Evolutionary conservation across 2,113 vertebrate genomes (phyloP).

Genomic region (Gobiocypris rarus): DNA sequence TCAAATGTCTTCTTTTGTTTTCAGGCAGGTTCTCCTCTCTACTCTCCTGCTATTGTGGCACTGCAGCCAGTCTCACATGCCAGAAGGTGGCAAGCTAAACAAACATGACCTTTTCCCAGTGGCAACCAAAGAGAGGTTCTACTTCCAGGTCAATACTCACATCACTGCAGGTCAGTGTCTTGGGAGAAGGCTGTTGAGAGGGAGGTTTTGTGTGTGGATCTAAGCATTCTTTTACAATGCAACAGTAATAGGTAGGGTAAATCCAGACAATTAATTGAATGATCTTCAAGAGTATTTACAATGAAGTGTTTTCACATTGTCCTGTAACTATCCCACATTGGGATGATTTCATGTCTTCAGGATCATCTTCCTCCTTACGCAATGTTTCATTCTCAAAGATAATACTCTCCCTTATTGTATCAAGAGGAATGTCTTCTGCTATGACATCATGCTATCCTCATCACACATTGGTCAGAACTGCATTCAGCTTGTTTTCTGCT

Average conservation of each 20-base stretch:
- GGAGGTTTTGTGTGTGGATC: neutral
- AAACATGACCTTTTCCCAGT: conserved; percentile 26
- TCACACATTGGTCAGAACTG: neutral
- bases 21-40: neutral
- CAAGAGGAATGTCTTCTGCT: neutral
- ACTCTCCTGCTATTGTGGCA: neutral
- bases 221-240: neutral
- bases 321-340: neutral
- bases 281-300: neutral
- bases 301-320: neutral
- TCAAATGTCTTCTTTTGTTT: conserved; percentile 15
- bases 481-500: conserved; percentile 30
- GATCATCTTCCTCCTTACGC: neutral
- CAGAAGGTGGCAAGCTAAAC: conserved; percentile 28
- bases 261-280: neutral
- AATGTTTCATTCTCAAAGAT: neutral
- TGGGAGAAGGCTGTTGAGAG: neutral
- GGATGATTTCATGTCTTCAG: neutral
- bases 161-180: conserved; percentile 36
- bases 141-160: conserved; percentile 37
- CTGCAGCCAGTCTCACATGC: conserved; percentile 5
- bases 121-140: conserved; percentile 23
- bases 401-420: neutral
- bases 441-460: conserved; percentile 13
- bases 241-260: neutral